Percentiles rank a stretch among this genome's conserved stretches.
Conservation (phyloP, 2,888 invertebrate species). For the Calameuta filiformis region DNA sequence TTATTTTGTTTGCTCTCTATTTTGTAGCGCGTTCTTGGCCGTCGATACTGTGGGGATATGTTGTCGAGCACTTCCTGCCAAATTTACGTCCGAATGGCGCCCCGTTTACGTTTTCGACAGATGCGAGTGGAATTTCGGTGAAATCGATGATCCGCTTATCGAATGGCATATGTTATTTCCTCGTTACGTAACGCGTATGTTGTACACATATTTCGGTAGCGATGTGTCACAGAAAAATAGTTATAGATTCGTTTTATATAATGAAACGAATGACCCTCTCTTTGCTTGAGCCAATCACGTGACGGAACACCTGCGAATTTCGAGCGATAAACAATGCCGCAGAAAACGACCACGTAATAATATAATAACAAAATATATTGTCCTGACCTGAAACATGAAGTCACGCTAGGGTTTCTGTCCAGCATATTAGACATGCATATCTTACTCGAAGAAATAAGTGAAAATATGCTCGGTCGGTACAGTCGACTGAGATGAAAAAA, state of each 20-base stretch:
- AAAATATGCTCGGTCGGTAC: not conserved
- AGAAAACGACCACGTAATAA: conserved; percentile 43
- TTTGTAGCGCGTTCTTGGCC: not conserved
- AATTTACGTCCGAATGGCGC: not conserved
- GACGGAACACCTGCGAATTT: not conserved
- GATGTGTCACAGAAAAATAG: not conserved
- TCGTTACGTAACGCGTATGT: not conserved
- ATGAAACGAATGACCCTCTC: not conserved
- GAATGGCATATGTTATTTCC: conserved; percentile 46
- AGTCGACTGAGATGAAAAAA: not conserved
- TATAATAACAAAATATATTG: conserved; percentile 61
- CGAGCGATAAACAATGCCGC: not conserved
- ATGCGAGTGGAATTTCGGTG: conserved; percentile 43
- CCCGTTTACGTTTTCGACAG: conserved; percentile 25
- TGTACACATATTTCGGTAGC: not conserved
- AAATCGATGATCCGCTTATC: conserved; percentile 53
- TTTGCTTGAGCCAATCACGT: not conserved
- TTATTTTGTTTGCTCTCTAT: not conserved
- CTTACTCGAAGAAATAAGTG: conserved; percentile 20
- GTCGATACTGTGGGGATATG: not conserved
- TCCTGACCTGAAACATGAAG: conserved; percentile 60
- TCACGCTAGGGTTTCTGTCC: conserved; percentile 56
- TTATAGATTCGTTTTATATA: not conserved
- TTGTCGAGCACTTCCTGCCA: not conserved
- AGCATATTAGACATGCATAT: conserved; percentile 48